phyloP scores from a whole-genome alignment of 2,113 vertebrate genomes.

The Onychorhynchus coronatus region DNA sequence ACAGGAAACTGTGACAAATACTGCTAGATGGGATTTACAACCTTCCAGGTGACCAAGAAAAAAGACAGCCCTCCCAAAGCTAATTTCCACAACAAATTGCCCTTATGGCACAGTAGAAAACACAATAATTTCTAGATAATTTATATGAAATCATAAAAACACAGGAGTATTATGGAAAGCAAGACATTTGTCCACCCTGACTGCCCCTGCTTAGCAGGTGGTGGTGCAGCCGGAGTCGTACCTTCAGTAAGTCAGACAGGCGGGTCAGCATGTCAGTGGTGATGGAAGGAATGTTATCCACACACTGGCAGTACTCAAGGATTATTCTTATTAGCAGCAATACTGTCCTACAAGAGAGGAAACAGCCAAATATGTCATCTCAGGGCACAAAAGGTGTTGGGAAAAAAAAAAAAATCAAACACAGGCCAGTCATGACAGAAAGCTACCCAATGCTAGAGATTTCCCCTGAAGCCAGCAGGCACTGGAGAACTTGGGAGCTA shows the following conservation, averaged over 20 bases:
- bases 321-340: constrained; percentile 96
- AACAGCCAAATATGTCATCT: not conserved
- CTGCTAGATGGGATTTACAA: not conserved
- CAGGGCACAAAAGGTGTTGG: not conserved
- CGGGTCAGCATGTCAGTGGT: constrained; percentile 95
- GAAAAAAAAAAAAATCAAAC: not conserved
- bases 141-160: not conserved
- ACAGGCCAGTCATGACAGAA: not conserved
- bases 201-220: not conserved
- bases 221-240: not conserved
- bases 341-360: constrained; percentile 84
- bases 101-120: not conserved
- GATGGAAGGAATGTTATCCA: constrained; percentile 96
- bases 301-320: constrained; percentile 98
- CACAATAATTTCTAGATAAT: not conserved
- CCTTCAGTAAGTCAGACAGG: constrained; percentile 94
- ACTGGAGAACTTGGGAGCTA: not conserved
- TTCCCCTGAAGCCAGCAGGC: not conserved
- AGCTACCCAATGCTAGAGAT: not conserved
- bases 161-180: rapidly evolving
- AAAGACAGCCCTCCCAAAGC: not conserved
- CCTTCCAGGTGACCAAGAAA: not conserved
- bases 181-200: not conserved
- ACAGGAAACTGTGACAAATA: not conserved
- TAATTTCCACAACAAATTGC: not conserved